Percentiles rank a stretch among this genome's conserved stretches.
Conservation (phyloP, 2,888 invertebrate species). For the Caenorhabditis sp. region DNA sequence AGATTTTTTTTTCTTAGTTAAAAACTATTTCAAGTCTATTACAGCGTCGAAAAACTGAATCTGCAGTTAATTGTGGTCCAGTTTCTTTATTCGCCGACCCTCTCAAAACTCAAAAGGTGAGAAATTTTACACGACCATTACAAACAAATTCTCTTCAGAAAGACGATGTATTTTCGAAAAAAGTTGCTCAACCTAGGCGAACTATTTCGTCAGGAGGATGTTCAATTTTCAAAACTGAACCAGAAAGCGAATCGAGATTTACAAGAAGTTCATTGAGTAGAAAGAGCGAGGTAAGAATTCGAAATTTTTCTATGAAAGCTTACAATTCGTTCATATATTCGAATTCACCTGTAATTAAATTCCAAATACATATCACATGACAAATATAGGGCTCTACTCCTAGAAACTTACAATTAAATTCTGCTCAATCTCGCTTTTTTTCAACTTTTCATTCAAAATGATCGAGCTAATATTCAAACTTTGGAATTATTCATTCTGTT, state of each 20-base stretch:
- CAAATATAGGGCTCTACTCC: no score
- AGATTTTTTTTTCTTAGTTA: background rate
- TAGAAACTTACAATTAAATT: background rate
- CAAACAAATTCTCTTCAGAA: background rate
- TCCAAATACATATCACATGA: no score
- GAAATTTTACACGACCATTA: background rate
- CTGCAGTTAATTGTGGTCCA: background rate
- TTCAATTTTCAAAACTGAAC: background rate
- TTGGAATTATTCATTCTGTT: background rate
- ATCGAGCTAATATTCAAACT: background rate
- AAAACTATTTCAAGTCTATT: background rate
- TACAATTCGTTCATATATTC: no score
- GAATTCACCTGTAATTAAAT: no score
- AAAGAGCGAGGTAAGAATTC: background rate
- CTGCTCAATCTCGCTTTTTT: background rate
- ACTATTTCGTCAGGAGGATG: constrained; percentile 10
- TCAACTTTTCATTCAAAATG: background rate
- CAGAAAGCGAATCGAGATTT: background rate
- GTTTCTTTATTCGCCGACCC: constrained; percentile 20
- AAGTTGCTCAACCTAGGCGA: constrained; percentile 14
- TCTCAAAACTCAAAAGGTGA: constrained; percentile 6
- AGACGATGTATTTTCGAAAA: constrained; percentile 26
- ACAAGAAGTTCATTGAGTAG: background rate
- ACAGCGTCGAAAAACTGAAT: constrained; percentile 29
- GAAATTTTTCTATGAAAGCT: no score